Conservation (phyloP, 2,113 vertebrate species). For the Ptychochromis oligacanthus region DNA sequence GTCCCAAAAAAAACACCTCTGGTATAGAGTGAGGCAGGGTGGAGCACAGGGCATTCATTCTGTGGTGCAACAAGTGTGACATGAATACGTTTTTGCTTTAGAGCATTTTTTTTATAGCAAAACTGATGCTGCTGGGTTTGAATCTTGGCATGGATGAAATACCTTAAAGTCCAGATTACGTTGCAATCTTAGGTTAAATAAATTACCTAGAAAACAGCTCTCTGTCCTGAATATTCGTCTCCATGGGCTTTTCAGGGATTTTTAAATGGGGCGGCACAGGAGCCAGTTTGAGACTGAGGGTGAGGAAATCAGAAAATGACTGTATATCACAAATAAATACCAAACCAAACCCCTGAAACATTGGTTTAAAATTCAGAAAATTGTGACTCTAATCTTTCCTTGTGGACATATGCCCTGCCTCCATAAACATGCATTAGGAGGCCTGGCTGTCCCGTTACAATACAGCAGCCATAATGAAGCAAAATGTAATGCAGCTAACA, state of each 20-base stretch:
- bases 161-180: background rate
- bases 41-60: slow-evolving; percentile 33
- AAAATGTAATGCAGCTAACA: too few species aligned
- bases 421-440: too few species aligned
- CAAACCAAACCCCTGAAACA: background rate
- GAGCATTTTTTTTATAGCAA: background rate
- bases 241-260: background rate
- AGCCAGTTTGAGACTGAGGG: background rate
- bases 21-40: slow-evolving; percentile 12
- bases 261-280: background rate
- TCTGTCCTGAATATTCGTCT: background rate
- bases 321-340: too few species aligned
- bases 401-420: too few species aligned
- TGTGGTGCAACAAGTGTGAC: slow-evolving; percentile 39
- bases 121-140: background rate
- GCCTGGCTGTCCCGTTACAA: too few species aligned
- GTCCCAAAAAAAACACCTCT: slow-evolving; percentile 16
- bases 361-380: too few species aligned
- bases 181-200: background rate
- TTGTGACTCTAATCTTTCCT: too few species aligned
- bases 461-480: too few species aligned
- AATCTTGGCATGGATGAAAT: background rate
- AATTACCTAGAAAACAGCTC: slow-evolving; percentile 10
- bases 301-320: background rate
- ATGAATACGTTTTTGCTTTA: slow-evolving; percentile 5